Evolutionary conservation across 2,888 invertebrate species (phyloP), one percentile per base, ranked within the genome.

Genomic region (Nyleta sp.): DNA sequence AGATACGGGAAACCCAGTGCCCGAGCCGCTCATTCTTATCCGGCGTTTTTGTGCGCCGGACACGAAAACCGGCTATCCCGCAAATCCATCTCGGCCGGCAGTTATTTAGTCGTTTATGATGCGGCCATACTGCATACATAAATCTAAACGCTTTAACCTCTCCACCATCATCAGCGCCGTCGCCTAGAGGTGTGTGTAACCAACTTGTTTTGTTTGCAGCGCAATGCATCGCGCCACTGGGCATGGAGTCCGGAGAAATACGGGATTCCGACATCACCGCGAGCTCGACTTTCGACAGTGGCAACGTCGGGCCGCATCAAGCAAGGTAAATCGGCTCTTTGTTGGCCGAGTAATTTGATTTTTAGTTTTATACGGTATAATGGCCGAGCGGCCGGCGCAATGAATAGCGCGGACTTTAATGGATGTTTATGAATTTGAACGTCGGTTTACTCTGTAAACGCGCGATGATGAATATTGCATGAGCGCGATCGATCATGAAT

Each of bases 181-280:
- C 73, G 76, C 77, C 50, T 20, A 50, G 15, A 71, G 75, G 76
- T 72, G 75, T 83, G 73, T 78, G 46, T 81, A 60, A 79, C 80
- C 75, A 53, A 64, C 67, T 65, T 75, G 71, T 74, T 78, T 80
- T 84, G 83, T 89, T 82, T 91, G 52, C 91, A 93, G 93, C 92
- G 73, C 92, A 92, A 91, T 94, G 93, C 88, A 91, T 91, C 82
- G 91, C 91, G 77, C 91, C 94, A 48, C 91, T 94, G 85, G 94
- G 94, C 68, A 94, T 94, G 94, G 93, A 94, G 89, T 92, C 92
- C 46, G 93, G 93, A 46, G 91, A 91, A 76, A 94, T 94, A 82
- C 91, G 91, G 78, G 93, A 94, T 89, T 91, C 91, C 80, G 93
- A 94, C 88, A 92, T 94, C 86, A 91, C 92, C 15, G 94, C 94